Evolutionary conservation across 2,113 vertebrate species (phyloP).

Genomic region (Glareola pratincola): DNA sequence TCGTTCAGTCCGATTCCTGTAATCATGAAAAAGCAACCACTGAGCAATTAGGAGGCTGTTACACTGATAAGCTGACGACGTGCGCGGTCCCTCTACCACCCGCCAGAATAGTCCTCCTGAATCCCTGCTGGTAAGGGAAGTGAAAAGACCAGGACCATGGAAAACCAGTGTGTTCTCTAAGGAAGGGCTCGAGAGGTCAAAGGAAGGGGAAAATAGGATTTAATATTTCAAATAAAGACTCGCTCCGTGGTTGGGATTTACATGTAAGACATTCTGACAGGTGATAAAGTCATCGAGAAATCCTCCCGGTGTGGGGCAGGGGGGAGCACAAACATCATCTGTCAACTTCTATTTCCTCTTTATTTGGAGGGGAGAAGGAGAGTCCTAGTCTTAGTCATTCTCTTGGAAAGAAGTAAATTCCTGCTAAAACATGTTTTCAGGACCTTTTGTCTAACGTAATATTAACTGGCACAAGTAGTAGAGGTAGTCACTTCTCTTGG

Average conservation of each 20-base stretch:
- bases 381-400: not conserved
- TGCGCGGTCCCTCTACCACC: not conserved
- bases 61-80: not conserved
- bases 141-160: not conserved
- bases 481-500: not conserved
- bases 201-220: not conserved
- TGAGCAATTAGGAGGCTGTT: not conserved
- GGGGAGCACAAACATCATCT: not conserved
- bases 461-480: not conserved
- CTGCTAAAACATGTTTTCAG: not conserved
- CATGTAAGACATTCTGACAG: not conserved
- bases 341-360: not conserved
- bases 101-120: fast-evolving
- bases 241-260: not conserved
- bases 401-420: not conserved
- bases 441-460: not conserved
- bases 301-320: fast-evolving
- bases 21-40: not conserved
- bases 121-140: not conserved
- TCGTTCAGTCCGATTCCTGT: fast-evolving
- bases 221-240: not conserved
- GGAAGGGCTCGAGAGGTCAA: not conserved
- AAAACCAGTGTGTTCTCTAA: not conserved
- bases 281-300: not conserved
- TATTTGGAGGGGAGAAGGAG: not conserved